A percentile compares a stretch with the other conserved stretches of the same genome.
These are phyloP conservation scores for Hippocampus comes DNA, from an alignment of 2,113 vertebrate genomes.

Conservation along the genomic window DNA sequence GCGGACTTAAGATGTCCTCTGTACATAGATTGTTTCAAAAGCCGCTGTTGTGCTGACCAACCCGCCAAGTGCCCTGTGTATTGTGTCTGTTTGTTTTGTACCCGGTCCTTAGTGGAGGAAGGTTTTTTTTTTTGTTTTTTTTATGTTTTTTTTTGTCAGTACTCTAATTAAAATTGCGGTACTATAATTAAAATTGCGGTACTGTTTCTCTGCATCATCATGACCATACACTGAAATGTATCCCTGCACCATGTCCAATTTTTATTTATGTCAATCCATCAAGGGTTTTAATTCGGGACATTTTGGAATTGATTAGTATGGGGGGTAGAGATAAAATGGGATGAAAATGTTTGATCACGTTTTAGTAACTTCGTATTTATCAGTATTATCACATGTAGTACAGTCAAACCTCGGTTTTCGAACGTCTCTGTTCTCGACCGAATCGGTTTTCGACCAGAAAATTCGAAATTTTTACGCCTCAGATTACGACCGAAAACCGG, in stretches of 20 bases:
- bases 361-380: no score
- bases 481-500: no score
- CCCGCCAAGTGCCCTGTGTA: conserved; percentile 11
- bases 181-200: neutral
- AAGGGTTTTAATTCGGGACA: no score
- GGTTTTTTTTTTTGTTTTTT: neutral
- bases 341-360: no score
- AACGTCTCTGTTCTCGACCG: no score
- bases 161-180: neutral
- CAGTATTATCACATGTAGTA: no score
- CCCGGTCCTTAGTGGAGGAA: neutral
- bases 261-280: no score
- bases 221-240: neutral
- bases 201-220: neutral
- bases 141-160: neutral
- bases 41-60: conserved; percentile 22
- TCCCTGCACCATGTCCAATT: neutral
- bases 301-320: neutral
- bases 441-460: no score
- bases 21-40: conserved; percentile 11
- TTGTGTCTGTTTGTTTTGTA: neutral
- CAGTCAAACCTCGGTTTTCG: no score
- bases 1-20: conserved; percentile 52
- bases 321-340: no score
- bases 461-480: no score